Percentiles rank a stretch among this genome's conserved stretches.
phyloP scores from a whole-genome alignment of 2,113 vertebrate genomes.

The Nothoprocta pentlandii region DNA sequence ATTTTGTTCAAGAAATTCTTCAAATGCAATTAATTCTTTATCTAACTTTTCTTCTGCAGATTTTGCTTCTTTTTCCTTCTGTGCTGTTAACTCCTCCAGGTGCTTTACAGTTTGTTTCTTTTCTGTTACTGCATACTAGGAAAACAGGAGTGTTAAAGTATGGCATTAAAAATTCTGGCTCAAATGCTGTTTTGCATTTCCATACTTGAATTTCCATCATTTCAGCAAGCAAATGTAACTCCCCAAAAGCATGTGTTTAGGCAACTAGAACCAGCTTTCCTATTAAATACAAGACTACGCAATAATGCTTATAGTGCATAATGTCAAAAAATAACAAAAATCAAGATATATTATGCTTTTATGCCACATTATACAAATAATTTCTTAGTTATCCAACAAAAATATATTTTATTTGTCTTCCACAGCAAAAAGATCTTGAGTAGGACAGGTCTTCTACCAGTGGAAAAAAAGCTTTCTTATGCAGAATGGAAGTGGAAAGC shows the following conservation, averaged over 20 bases:
- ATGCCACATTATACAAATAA: not conserved
- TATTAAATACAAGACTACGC: too few species aligned
- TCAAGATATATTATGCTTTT: not conserved
- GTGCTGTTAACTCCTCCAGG: slow-evolving; percentile 39
- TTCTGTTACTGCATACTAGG: slow-evolving; percentile 66
- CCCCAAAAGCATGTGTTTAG: not conserved
- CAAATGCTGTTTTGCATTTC: not conserved
- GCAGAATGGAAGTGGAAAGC: not conserved
- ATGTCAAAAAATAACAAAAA: not conserved
- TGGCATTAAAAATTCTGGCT: not conserved
- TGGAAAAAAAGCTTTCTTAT: not conserved
- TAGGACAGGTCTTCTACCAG: not conserved
- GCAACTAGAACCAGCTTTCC: not conserved
- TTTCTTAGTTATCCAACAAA: not conserved
- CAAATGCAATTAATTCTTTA: slow-evolving; percentile 65
- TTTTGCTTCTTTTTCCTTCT: slow-evolving; percentile 37
- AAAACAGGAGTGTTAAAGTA: not conserved
- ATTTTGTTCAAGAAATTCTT: slow-evolving; percentile 75
- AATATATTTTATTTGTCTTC: not conserved
- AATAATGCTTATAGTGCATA: not conserved
- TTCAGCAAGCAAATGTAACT: not conserved
- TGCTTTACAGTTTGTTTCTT: slow-evolving; percentile 65
- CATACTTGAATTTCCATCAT: not conserved
- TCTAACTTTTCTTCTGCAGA: slow-evolving; percentile 67
- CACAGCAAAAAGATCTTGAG: not conserved